Base-by-base conservation (phyloP, 1,140 invertebrate species). In the Ephestia elutella region DNA sequence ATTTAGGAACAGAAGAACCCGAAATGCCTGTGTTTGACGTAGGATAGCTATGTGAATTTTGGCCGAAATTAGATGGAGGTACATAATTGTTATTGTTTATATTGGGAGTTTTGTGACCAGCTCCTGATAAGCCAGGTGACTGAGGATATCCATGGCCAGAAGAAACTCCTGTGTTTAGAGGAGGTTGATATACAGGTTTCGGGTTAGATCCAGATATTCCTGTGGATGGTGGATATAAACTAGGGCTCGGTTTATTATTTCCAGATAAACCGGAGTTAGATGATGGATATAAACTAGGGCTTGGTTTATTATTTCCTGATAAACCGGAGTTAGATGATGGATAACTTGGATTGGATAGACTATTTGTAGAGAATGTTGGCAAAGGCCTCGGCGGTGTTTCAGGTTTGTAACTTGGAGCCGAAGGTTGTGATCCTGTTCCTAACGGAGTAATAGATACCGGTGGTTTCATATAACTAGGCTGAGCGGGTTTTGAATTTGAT, bases 241-340 rank as follows among this genome's bases (percentile, higher is more conserved):
- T 53, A 53, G 5, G 2, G 30, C 11, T 32, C 9, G 30, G 38
- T 15, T 51, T 35, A 21, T 58, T 50, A 60, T 53, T 38, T 28
- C 66, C 60, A 2, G 62, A 68, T 54, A 62, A 20, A 10, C 63
- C 63, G 25, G 44, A 11, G 19, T 50, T 57, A 0, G 61, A 21
- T 21, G 19, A 8, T 21, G 18, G 9, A 50, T 50, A 20, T 2
- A 21, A 21, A 20, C 19, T 50, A 50, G 2, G 5, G 25, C 8
- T 28, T 28, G 25, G 32, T 11, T 50, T 32, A 20, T 58, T 49
- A 59, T 51, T 35, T 25, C 66, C 60, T 5, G 62, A 68, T 54
- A 62, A 19, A 8, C 62, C 62, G 21, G 38, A 10, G 18, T 49
- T 56, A 0, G 60, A 68, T 7, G 61, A 58, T n/a, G 62, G 68